Evolutionary conservation across 1,140 invertebrate species (phyloP).

Genomic region (Atta texana): DNA sequence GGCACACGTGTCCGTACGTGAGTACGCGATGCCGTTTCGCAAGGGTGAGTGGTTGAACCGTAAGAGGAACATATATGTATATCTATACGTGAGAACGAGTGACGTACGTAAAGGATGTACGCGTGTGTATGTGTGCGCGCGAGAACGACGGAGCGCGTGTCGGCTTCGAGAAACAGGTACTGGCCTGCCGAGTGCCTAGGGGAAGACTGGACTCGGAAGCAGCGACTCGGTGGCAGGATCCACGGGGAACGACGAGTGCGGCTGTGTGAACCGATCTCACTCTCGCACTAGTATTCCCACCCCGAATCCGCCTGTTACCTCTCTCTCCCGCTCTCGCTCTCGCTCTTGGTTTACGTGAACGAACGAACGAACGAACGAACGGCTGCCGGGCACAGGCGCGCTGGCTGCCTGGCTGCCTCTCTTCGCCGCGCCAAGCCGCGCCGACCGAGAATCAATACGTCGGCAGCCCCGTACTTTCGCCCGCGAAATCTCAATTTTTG

Average conservation of each 20-base stretch:
- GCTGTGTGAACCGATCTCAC: slow-evolving; percentile 50
- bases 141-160: slow-evolving; percentile 71
- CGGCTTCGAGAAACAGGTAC: slow-evolving; percentile 78
- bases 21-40: slow-evolving; percentile 48
- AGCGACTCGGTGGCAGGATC: slow-evolving; percentile 73
- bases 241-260: slow-evolving; percentile 57
- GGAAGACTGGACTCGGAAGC: slow-evolving; percentile 83
- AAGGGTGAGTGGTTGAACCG: slow-evolving; percentile 36
- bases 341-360: slow-evolving; percentile 60
- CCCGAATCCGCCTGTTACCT: slow-evolving; percentile 44
- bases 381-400: slow-evolving; percentile 78
- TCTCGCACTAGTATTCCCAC: slow-evolving; percentile 43
- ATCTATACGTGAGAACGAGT: slow-evolving; percentile 27
- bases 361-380: slow-evolving; percentile 52
- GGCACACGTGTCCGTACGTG: slow-evolving; percentile 46
- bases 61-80: slow-evolving; percentile 13
- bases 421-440: slow-evolving; percentile 27
- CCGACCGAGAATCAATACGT: slow-evolving; percentile 84
- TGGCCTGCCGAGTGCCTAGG: slow-evolving; percentile 83
- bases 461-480: slow-evolving; percentile 81
- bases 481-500: slow-evolving; percentile 82
- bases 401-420: slow-evolving; percentile 34
- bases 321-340: slow-evolving; percentile 50
- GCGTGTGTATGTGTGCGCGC: slow-evolving; percentile 54
- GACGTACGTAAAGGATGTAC: slow-evolving; percentile 21